phyloP scores from a whole-genome alignment of 2,113 vertebrate species.

The Hassar affinis region DNA sequence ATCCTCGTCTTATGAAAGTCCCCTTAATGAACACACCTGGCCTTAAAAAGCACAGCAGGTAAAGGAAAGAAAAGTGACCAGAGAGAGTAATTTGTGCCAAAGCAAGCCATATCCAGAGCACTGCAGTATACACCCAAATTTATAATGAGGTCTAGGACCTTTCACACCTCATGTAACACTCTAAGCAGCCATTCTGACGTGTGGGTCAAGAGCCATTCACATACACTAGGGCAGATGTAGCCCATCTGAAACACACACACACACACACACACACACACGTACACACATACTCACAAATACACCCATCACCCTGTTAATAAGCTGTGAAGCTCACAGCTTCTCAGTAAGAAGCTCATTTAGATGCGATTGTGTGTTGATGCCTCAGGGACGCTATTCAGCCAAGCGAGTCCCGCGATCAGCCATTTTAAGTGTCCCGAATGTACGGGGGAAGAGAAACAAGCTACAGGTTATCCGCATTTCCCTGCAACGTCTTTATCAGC shows the following conservation, averaged over 20 bases:
- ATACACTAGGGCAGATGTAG: conserved; percentile 1
- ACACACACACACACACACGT: background rate
- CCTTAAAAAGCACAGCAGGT: background rate
- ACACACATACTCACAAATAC: conserved; percentile 14
- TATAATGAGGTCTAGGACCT: conserved; percentile 9
- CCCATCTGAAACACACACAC: background rate
- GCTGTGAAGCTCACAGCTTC: conserved; percentile 22
- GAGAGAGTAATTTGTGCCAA: background rate
- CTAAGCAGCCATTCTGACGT: conserved; percentile 14
- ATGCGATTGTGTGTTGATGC: conserved; percentile 52
- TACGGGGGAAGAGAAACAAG: conserved; percentile 62
- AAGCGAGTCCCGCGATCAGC: conserved; percentile 67
- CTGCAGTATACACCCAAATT: background rate
- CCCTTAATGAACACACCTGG: background rate
- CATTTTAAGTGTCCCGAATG: conserved; percentile 57
- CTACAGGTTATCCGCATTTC: conserved; percentile 68
- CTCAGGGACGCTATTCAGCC: conserved; percentile 53
- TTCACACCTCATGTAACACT: background rate
- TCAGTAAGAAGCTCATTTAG: conserved; percentile 56
- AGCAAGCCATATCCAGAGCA: background rate
- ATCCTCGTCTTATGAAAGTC: too few species aligned
- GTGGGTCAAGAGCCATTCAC: conserved; percentile 29
- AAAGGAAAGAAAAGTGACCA: background rate
- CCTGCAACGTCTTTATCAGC: conserved; percentile 65
- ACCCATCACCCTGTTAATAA: conserved; percentile 38